A percentile compares a stretch with the other conserved stretches of the same genome.
Conservation (phyloP, 2,113 vertebrate species). For the Ptyas mucosa region DNA sequence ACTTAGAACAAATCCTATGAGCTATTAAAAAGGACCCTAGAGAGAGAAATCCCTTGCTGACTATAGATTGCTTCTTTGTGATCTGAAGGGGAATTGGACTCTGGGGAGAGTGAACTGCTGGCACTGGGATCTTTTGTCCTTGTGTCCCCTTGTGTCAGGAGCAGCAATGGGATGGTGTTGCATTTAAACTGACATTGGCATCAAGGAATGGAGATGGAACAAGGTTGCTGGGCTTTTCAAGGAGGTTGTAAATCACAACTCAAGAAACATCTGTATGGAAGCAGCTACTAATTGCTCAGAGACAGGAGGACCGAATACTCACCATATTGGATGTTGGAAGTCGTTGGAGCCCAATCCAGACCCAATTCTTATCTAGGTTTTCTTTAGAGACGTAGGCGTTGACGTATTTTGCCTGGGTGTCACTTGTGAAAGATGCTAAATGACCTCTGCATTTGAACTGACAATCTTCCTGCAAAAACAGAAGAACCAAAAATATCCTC, state of each 20-base stretch:
- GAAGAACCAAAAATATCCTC: no score
- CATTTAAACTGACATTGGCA: neutral
- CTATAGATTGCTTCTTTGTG: no score
- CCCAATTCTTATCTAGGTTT: accelerated
- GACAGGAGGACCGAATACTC: neutral
- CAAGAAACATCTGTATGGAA: neutral
- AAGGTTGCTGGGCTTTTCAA: neutral
- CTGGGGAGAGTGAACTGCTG: no score
- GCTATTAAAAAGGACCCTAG: no score
- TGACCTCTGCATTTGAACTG: neutral
- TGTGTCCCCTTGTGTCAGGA: neutral
- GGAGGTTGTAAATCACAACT: neutral
- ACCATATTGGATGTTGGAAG: accelerated
- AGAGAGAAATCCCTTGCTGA: no score
- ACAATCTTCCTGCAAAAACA: neutral
- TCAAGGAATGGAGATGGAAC: neutral
- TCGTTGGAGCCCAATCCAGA: neutral
- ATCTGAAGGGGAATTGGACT: no score
- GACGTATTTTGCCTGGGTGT: neutral
- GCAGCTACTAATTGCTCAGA: neutral
- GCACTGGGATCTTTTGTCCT: no score
- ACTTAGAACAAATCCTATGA: no score
- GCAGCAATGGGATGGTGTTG: neutral
- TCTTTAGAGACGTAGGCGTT: neutral
- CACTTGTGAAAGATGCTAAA: neutral